Conservation (phyloP, 2,113 vertebrate genomes). For the Promerops cafer region DNA sequence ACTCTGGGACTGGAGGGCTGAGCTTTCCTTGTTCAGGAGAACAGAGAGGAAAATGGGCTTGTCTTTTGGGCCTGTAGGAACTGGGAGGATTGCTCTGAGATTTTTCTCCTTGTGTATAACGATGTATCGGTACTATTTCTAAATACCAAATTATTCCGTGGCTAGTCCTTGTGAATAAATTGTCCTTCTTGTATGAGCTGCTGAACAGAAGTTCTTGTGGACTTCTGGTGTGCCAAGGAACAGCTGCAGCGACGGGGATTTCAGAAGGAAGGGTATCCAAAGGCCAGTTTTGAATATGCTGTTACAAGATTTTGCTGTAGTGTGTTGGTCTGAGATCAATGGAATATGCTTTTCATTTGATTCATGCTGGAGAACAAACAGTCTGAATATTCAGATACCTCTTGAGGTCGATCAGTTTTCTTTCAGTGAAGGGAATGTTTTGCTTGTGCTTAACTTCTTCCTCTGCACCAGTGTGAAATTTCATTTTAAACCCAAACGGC, state of each 20-base stretch:
- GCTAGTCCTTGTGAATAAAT: not conserved
- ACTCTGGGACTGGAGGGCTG: not conserved
- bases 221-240: not conserved
- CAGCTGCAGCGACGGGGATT: not conserved
- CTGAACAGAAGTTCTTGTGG: not conserved
- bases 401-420: not conserved
- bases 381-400: slow-evolving; percentile 3
- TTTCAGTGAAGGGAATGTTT: slow-evolving; percentile 4
- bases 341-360: slow-evolving; percentile 18
- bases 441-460: slow-evolving; percentile 11
- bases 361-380: not conserved
- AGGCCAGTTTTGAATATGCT: not conserved
- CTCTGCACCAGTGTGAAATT: not conserved
- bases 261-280: not conserved
- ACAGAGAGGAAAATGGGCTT: not conserved
- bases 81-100: not conserved
- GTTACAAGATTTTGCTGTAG: not conserved
- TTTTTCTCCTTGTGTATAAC: not conserved
- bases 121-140: not conserved
- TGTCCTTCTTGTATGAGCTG: not conserved
- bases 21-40: not conserved
- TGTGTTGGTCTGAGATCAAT: slow-evolving; percentile 26
- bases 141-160: rapidly evolving
- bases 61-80: not conserved
- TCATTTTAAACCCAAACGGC: not conserved